phyloP scores from a whole-genome alignment of 1,140 invertebrate species.

The Paraescarpia echinospica region DNA sequence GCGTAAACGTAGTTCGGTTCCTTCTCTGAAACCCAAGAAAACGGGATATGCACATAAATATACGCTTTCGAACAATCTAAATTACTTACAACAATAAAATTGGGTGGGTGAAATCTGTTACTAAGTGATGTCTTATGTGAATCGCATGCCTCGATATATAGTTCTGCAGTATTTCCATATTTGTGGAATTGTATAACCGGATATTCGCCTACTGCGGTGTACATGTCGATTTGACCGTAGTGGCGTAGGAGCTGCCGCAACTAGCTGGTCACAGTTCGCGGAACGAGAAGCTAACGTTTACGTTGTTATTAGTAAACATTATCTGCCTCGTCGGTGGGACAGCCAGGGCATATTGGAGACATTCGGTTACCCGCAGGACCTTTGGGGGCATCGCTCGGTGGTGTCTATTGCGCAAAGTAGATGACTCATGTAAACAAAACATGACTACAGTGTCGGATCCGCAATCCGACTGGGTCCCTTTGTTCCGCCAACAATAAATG shows the following conservation, averaged over 20 bases:
- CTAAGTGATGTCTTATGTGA: too few relatives aligned
- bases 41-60: not conserved
- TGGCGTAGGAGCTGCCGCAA: not conserved
- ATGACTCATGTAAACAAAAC: not conserved
- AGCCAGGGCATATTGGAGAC: not conserved
- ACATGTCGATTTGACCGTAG: not conserved
- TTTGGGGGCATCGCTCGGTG: not conserved
- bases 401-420: not conserved
- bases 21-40: not conserved
- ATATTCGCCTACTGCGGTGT: not conserved
- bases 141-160: not conserved
- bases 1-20: conserved; percentile 89
- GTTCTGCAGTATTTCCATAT: not conserved
- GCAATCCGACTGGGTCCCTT: not conserved
- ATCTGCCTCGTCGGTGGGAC: not conserved
- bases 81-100: too few relatives aligned
- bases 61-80: not conserved
- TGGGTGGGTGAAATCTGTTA: too few relatives aligned
- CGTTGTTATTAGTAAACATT: not conserved
- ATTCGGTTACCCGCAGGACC: not conserved
- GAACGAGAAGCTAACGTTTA: not conserved
- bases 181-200: not conserved
- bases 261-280: too few relatives aligned
- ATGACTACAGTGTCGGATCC: not conserved
- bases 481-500: not conserved